Evolutionary conservation across 2,113 vertebrate species (phyloP).

Genomic region (Dicaeum eximium): DNA sequence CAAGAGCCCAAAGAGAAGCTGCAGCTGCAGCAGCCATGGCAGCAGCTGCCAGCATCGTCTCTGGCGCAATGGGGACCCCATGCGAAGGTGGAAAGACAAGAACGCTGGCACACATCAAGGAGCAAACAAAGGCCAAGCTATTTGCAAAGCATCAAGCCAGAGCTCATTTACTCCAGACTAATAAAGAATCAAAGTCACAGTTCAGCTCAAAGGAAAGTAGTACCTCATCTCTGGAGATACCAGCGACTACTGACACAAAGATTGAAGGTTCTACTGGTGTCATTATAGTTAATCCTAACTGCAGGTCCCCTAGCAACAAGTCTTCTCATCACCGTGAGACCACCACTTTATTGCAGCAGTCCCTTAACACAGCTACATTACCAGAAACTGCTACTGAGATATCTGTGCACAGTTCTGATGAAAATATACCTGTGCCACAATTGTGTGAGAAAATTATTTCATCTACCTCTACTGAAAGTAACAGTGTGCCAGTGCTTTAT

Average conservation of each 20-base stretch:
- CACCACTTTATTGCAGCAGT: conserved; percentile 61
- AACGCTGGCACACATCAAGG: conserved; percentile 82
- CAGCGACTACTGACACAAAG: conserved; percentile 68
- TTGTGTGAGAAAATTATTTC: conserved; percentile 77
- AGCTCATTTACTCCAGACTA: conserved; percentile 73
- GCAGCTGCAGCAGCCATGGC: conserved; percentile 80
- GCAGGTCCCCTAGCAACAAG: conserved; percentile 81
- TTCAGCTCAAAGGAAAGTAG: conserved; percentile 72
- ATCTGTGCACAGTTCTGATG: conserved; percentile 71
- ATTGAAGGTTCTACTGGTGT: conserved; percentile 80
- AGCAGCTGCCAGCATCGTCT: conserved; percentile 78
- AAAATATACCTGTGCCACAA: conserved; percentile 72
- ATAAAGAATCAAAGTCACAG: conserved; percentile 70
- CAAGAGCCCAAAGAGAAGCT: conserved; percentile 82
- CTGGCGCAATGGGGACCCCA: conserved; percentile 76
- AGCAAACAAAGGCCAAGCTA: conserved; percentile 83
- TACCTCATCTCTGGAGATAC: conserved; percentile 61
- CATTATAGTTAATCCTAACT: conserved; percentile 84
- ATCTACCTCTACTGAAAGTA: conserved; percentile 81
- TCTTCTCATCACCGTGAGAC: conserved; percentile 71
- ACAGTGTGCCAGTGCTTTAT: conserved; percentile 78
- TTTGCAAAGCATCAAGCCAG: conserved; percentile 82
- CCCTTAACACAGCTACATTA: conserved; percentile 64
- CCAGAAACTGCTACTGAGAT: conserved; percentile 75
- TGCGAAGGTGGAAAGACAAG: conserved; percentile 77